Evolutionary conservation across 2,113 vertebrate species (phyloP), one percentile per base, ranked within the genome.

Genomic region (Alectura lathami): DNA sequence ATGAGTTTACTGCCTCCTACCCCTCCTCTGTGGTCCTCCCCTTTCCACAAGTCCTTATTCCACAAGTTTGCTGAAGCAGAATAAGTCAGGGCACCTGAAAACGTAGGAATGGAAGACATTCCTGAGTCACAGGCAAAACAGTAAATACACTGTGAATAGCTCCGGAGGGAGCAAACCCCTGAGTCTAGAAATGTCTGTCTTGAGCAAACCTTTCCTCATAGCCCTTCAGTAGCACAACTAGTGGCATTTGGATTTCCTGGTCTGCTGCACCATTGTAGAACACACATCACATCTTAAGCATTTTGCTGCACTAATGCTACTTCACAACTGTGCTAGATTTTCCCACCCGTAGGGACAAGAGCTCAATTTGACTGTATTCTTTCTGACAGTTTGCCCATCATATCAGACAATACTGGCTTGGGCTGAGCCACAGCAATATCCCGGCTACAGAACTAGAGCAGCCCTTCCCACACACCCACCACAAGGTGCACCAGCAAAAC

Each of bases 331-430:
- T n/a, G 21, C 36, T 56, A 51, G 69, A 15, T 43, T 91, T 91
- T 76, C 83, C 66, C 88, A 85, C 40, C 69, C 42, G 1, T 48
- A 51, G 74, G 81, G 67, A 54, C 51, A 42, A 87, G 63, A 68
- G 70, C 84, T 69, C 64, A 14, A 17, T 26, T 68, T 93, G 91
- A 91, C 70, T 38, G 83, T 74, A 95, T 95, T 86, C 59, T 57
- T 91, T 68, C 24, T 96, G 96, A 96, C 91, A 96, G 82, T 76
- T 51, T 90, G 53, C 67, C 93, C 83, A 45, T 96, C 95, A 9
- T 15, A 29, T 38, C 62, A 89, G 79, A 54, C 3, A 0, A 47
- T 51, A 73, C n/a, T 81, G 85, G 70, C 84, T 89, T 75, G 22
- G 85, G 11, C 89, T 89, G 91, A 96, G 85, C 91, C 92, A 94